Base-by-base conservation (phyloP, 2,888 invertebrate species). In the Drosophila kokeensis region DNA sequence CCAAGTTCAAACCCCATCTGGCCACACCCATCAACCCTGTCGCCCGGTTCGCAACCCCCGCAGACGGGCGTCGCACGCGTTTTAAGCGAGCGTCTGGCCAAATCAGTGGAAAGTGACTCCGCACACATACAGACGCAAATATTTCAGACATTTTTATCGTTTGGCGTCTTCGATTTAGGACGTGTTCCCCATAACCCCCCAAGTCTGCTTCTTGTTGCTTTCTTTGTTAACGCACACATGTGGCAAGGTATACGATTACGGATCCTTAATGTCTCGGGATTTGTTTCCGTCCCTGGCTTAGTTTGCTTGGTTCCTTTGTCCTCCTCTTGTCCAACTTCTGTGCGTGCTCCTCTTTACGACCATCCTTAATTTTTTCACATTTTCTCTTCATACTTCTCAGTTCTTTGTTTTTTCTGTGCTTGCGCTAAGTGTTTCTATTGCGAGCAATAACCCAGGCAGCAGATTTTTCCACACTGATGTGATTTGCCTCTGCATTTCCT, bases 141-240 rank as follows among this genome's bases (percentile, higher is more conserved):
- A 91, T 90, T 89, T 91, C 88, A 92, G 92, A 92, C 92, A 92
- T 92, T 92, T 92, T 92, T 93, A 93, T 93, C 89, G 92, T 87
- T 91, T 72, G 83, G 75, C 87, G 89, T 91, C 90, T 91, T 92
- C 88, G 92, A 92, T 92, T 91, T 90, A 81, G 80, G 57, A 81
- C 79, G 82, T 81, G 78, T 75, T 68, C 75, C 54, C 49, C 69
- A 29, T 5, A 27, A 48, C 54, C 21, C 32, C 27, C 11, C 36
- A 13, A 27, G 11, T 24, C 36, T 36, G 13, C 5, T 50, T 29
- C 59, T 58, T 64, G 62, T 62, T 54, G 34, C 62, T 50, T 40
- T 52, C 38, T n/a, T 24, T 58, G 45, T 45, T 45, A 32, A 55
- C 24, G 38, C 57, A 54, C 70, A 55, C 21, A 66, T 54, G 57